phyloP scores from a whole-genome alignment of 53 echinoderm and acorn worm genomes.

The Stichopus horrens region DNA sequence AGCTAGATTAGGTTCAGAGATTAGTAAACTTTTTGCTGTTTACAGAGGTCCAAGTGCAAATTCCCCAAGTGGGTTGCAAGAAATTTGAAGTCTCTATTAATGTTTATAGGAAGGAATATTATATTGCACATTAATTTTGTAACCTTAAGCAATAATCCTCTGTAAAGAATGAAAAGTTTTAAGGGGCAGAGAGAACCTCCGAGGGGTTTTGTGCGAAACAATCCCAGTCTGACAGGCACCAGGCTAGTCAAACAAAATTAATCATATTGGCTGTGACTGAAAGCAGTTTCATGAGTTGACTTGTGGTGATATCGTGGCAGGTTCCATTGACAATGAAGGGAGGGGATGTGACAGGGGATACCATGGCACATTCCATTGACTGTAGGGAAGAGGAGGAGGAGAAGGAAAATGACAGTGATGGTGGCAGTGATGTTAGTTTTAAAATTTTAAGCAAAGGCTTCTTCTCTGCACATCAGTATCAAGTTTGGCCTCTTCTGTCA shows the following conservation, averaged over 20 bases:
- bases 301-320: neutral
- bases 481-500: no score
- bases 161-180: conserved; percentile 21
- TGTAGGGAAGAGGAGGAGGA: no score
- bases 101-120: conserved; percentile 30
- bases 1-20: conserved; percentile 37
- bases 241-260: conserved; percentile 43
- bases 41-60: conserved; percentile 28
- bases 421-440: no score
- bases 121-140: conserved; percentile 36
- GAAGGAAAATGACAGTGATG: no score
- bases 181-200: conserved; percentile 3
- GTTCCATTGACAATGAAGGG: neutral
- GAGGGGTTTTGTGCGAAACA: conserved; percentile 26
- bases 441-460: no score
- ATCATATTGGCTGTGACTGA: conserved; percentile 28
- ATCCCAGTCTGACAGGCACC: conserved; percentile 38
- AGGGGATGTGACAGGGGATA: neutral
- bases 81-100: conserved; percentile 43
- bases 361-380: no score
- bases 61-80: conserved; percentile 31
- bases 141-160: conserved; percentile 37
- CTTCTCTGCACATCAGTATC: no score
- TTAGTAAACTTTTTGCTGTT: conserved; percentile 31
- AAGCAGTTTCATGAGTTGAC: conserved; percentile 15